Conservation (phyloP, 2,888 invertebrate genomes). For the Sisyra terminalis region DNA sequence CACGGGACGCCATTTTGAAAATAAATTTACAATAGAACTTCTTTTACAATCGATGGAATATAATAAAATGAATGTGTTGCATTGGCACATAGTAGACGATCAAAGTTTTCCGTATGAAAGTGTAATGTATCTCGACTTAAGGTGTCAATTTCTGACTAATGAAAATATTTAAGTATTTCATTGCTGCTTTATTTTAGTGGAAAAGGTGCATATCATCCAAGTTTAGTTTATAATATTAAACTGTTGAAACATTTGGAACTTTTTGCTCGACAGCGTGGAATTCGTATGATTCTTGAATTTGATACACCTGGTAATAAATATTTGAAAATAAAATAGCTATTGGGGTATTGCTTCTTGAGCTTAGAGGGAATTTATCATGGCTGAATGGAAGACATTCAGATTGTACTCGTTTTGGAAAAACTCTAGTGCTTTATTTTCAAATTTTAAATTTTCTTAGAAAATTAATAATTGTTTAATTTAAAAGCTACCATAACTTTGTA, state of each 20-base stretch:
- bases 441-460: too few relatives aligned
- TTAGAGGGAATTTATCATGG: too few relatives aligned
- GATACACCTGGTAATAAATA: conserved; percentile 61
- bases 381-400: too few relatives aligned
- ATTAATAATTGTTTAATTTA: too few relatives aligned
- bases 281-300: conserved; percentile 79
- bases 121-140: conserved; percentile 56
- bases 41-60: conserved; percentile 73
- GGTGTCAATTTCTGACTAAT: conserved; percentile 29
- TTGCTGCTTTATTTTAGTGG: too few relatives aligned
- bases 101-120: conserved; percentile 85
- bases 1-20: conserved; percentile 72
- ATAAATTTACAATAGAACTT: conserved; percentile 42
- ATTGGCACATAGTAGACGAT: conserved; percentile 93
- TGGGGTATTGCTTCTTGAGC: too few relatives aligned
- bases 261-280: conserved; percentile 63
- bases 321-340: too few relatives aligned
- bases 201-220: conserved; percentile 48
- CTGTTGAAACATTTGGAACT: conserved; percentile 53
- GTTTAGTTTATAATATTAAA: conserved; percentile 42
- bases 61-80: conserved; percentile 85
- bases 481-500: too few relatives aligned
- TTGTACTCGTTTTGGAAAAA: too few relatives aligned
- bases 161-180: too few relatives aligned
- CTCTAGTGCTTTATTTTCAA: too few relatives aligned